A percentile compares a stretch with the other conserved stretches of the same genome.
These are phyloP conservation scores for Crotalus helleri DNA, from an alignment of 2,113 vertebrate species.

Conservation along the genomic window DNA sequence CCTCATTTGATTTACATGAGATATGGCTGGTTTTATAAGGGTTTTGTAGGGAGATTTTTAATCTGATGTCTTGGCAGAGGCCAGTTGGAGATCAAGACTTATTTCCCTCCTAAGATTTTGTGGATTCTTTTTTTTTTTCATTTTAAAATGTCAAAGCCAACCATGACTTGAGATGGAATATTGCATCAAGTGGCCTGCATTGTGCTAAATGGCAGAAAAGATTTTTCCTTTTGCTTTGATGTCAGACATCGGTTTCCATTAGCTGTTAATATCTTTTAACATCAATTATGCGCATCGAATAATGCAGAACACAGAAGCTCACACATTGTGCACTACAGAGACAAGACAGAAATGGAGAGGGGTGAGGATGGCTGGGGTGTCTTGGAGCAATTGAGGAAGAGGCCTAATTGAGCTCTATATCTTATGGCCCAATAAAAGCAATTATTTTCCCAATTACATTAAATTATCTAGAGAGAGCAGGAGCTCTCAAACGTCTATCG, in stretches of 20 bases:
- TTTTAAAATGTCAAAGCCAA: conserved; percentile 11
- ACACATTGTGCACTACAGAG: not conserved
- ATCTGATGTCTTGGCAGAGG: conserved; percentile 7
- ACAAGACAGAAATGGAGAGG: not conserved
- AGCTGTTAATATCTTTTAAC: not conserved
- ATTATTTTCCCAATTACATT: not conserved
- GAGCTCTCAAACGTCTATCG: not conserved
- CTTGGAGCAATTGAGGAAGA: not conserved
- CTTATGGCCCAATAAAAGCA: not conserved
- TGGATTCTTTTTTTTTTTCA: not conserved
- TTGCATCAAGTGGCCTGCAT: not conserved
- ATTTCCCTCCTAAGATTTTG: conserved; percentile 10
- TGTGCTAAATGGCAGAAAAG: not conserved
- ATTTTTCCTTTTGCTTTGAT: not conserved
- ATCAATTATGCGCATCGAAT: not conserved
- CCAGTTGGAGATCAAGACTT: conserved; percentile 16
- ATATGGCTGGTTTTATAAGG: conserved; percentile 13
- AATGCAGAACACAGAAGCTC: not conserved
- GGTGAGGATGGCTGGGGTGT: not conserved
- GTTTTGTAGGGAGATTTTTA: conserved; percentile 11
- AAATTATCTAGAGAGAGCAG: not conserved
- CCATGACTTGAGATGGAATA: not conserved
- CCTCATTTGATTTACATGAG: conserved; percentile 18
- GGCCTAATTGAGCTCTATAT: not conserved
- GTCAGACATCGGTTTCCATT: not conserved